Conservation (phyloP, 1,140 invertebrate genomes). For the Pinna nobilis region DNA sequence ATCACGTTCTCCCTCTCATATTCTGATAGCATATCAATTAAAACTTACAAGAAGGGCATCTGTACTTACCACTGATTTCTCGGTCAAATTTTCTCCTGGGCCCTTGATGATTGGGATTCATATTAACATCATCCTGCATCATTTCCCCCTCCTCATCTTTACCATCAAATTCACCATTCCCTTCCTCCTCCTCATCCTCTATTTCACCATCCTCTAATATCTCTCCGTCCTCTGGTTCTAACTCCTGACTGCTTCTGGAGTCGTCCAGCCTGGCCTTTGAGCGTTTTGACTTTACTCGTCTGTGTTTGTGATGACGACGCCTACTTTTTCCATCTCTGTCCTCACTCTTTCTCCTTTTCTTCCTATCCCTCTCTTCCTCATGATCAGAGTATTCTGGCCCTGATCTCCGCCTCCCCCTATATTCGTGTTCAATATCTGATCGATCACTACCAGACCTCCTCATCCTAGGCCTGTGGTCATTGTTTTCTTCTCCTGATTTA, state of each 20-base stretch:
- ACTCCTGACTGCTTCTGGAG: conserved; percentile 30
- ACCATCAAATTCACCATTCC: background rate
- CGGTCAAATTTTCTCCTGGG: conserved; percentile 39
- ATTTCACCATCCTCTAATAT: conserved; percentile 67
- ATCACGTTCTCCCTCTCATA: too few species aligned
- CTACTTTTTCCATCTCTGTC: conserved; percentile 28
- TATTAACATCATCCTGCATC: too few species aligned
- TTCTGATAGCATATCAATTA: background rate
- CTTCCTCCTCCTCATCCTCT: conserved; percentile 55
- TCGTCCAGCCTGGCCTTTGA: conserved; percentile 6
- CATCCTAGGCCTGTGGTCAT: background rate
- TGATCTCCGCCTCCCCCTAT: background rate
- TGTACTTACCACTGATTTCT: conserved; percentile 27
- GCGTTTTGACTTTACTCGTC: conserved; percentile 10
- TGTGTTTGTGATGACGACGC: conserved; percentile 9
- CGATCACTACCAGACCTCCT: conserved; percentile 1
- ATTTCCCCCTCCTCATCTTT: conserved; percentile 4
- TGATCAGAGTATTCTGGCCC: conserved; percentile 29
- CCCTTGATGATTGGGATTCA: background rate
- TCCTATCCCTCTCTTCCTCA: background rate
- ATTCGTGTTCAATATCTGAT: background rate
- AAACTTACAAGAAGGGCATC: background rate
- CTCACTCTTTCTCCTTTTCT: conserved; percentile 10
- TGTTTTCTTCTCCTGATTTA: conserved; percentile 3
- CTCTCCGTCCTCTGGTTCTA: conserved; percentile 67